Conservation (phyloP, 2,888 invertebrate species). For the Empis livida region DNA sequence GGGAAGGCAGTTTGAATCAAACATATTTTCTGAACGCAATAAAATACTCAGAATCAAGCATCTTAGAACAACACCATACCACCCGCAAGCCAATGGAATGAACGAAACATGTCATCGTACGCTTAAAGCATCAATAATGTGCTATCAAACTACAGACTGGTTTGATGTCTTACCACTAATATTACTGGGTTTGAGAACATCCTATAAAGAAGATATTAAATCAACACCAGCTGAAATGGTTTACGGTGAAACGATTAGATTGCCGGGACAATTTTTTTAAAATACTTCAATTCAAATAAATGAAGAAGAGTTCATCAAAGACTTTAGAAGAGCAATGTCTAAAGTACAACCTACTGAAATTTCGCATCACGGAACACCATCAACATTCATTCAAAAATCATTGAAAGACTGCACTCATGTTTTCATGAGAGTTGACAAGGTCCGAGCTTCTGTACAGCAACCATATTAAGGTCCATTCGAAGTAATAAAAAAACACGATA, state of each 20-base stretch:
- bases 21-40: conserved; percentile 18
- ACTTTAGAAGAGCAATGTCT: too few relatives aligned
- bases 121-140: conserved; percentile 21
- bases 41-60: conserved; percentile 18
- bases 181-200: conserved; percentile 21
- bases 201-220: conserved; percentile 1
- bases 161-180: conserved; percentile 20
- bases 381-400: too few relatives aligned
- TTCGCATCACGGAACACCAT: too few relatives aligned
- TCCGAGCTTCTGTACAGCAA: too few relatives aligned
- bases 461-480: too few relatives aligned
- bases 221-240: conserved; percentile 11
- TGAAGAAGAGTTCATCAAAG: too few relatives aligned
- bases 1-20: conserved; percentile 25
- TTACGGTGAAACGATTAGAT: conserved; percentile 17
- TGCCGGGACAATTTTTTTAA: conserved; percentile 9
- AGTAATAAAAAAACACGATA: too few relatives aligned
- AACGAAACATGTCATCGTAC: conserved; percentile 30
- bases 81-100: conserved; percentile 29
- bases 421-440: too few relatives aligned
- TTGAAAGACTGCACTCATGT: too few relatives aligned
- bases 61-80: conserved; percentile 22
- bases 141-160: conserved; percentile 17
- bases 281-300: too few relatives aligned
- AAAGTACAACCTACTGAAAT: too few relatives aligned